Conservation (phyloP, 2,113 vertebrate genomes). For the Cyprinus carpio region DNA sequence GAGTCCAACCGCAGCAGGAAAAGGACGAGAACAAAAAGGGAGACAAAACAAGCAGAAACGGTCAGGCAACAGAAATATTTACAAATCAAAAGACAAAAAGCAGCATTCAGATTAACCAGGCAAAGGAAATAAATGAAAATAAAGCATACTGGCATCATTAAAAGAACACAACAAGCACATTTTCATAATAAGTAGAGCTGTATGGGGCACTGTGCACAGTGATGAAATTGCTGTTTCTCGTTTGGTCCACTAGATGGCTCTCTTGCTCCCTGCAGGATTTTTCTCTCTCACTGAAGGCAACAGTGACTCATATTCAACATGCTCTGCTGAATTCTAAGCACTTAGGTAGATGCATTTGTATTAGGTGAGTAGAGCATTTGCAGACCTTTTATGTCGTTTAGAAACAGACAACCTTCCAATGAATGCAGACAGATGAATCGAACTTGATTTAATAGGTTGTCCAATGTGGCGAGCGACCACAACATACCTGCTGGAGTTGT, state of each 20-base stretch:
- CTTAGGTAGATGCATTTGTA: neutral
- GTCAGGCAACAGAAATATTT: slow-evolving; percentile 67
- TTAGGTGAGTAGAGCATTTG: neutral
- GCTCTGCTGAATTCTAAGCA: slow-evolving; percentile 23
- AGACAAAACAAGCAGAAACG: slow-evolving; percentile 67
- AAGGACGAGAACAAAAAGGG: slow-evolving; percentile 67
- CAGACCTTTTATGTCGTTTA: neutral
- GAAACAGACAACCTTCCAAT: neutral
- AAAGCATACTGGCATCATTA: slow-evolving; percentile 26
- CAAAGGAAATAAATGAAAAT: slow-evolving; percentile 47
- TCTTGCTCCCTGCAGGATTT: slow-evolving; percentile 29
- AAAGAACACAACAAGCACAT: slow-evolving; percentile 10
- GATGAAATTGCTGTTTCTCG: neutral
- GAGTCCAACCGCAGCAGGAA: slow-evolving; percentile 79
- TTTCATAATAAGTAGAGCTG: neutral
- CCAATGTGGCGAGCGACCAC: neutral
- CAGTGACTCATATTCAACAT: slow-evolving; percentile 25
- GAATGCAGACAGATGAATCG: neutral
- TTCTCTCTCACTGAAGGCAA: neutral
- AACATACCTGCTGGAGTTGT: slow-evolving; percentile 89
- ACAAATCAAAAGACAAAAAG: slow-evolving; percentile 59
- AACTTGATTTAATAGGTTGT: neutral
- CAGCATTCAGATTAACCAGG: slow-evolving; percentile 61
- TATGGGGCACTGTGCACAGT: neutral
- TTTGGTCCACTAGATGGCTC: slow-evolving; percentile 55